Evolutionary conservation across 35 echinoderm and acorn worm species (phyloP).

Genomic region (Diadema setosum): DNA sequence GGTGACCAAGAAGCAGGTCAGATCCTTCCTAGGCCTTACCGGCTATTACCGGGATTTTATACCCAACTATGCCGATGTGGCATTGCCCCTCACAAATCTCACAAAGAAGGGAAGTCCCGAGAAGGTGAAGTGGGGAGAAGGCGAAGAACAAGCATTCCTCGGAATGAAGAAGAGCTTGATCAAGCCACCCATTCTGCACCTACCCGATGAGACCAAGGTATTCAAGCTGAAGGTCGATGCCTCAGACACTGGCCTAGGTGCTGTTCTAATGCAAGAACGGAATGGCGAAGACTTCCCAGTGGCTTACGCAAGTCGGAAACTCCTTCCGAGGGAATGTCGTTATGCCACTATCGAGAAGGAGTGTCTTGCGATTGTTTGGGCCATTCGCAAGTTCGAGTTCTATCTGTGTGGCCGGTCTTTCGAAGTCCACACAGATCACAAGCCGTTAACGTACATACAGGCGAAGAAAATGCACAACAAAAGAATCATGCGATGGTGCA

Average conservation of each 20-base stretch:
- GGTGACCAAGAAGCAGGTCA: no score
- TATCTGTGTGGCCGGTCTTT: no score
- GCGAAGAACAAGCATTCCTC: background rate
- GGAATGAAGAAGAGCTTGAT: background rate
- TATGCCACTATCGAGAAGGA: constrained; percentile 30
- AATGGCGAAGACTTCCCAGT: constrained; percentile 15
- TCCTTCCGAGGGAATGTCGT: background rate
- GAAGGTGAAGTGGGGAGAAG: background rate
- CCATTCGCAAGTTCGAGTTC: no score
- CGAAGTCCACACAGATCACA: no score
- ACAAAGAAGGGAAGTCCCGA: background rate
- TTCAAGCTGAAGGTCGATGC: constrained; percentile 1
- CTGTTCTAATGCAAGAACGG: background rate
- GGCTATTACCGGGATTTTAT: constrained; percentile 24
- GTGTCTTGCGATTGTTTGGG: constrained; percentile 28
- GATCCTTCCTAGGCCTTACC: background rate
- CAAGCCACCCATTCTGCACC: background rate
- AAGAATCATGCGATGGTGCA: no score
- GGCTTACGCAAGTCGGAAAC: background rate
- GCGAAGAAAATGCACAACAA: no score
- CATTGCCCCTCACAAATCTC: background rate
- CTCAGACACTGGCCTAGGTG: background rate
- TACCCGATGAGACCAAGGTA: background rate
- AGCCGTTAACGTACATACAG: no score
- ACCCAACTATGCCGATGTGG: constrained; percentile 1